A percentile compares a stretch with the other conserved stretches of the same genome.
Evolutionary conservation across 1,140 invertebrate genomes (phyloP).

Genomic region (Meloidogyne hapla): DNA sequence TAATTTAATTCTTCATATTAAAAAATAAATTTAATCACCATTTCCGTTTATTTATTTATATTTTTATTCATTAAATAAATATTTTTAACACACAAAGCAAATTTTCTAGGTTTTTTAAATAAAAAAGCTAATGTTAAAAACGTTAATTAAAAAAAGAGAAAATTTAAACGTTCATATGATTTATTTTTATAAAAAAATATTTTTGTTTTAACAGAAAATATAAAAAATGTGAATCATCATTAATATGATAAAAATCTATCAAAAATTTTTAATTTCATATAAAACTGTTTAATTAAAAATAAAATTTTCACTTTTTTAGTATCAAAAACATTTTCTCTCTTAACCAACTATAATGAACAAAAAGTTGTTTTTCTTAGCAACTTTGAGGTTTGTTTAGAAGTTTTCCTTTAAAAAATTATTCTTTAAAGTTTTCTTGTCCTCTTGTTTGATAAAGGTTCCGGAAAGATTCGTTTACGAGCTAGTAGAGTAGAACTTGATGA

Average conservation of each 20-base stretch:
- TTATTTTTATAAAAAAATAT: too few relatives aligned
- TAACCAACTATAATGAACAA: neutral
- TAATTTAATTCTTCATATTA: too few relatives aligned
- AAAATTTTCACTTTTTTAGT: conserved; percentile 1
- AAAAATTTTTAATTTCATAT: neutral
- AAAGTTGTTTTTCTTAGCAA: neutral
- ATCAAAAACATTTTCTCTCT: neutral
- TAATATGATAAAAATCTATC: neutral
- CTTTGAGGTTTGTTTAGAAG: neutral
- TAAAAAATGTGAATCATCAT: neutral
- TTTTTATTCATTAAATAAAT: too few relatives aligned
- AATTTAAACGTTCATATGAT: too few relatives aligned
- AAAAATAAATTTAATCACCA: too few relatives aligned
- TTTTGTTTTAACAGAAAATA: too few relatives aligned
- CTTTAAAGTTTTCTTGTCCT: neutral
- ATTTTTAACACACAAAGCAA: too few relatives aligned
- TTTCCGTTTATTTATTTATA: too few relatives aligned
- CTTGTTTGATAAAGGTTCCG: neutral
- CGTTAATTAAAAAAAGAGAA: too few relatives aligned
- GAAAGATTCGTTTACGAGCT: neutral
- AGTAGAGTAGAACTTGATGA: neutral
- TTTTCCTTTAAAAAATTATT: neutral
- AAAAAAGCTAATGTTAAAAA: too few relatives aligned
- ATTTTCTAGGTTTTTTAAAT: too few relatives aligned
- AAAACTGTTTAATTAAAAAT: neutral